Conservation (phyloP, 2,888 invertebrate species). For the Globia sparganii region DNA sequence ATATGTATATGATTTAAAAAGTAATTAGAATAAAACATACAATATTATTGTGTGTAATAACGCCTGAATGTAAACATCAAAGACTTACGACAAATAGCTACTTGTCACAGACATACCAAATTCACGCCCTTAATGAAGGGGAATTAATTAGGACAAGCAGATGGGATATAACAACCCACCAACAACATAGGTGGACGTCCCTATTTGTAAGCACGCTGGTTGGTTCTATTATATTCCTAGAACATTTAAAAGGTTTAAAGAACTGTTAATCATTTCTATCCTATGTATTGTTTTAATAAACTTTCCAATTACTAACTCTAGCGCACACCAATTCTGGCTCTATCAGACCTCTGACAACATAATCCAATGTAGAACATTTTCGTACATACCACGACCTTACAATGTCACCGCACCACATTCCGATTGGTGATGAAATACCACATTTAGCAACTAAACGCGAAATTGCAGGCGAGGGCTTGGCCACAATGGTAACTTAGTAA, state of each 20-base stretch:
- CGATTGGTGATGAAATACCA: slow-evolving; percentile 66
- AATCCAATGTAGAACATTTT: slow-evolving; percentile 32
- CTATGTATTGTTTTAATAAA: slow-evolving; percentile 10
- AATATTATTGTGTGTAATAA: neutral
- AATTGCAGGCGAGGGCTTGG: slow-evolving; percentile 61
- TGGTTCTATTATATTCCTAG: neutral
- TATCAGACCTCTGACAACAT: slow-evolving; percentile 45
- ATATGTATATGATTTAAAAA: neutral
- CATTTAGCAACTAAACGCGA: slow-evolving; percentile 68
- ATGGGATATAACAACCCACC: slow-evolving; percentile 6
- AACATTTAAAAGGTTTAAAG: slow-evolving; percentile 5
- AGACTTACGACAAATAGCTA: slow-evolving; percentile 26
- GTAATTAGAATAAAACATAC: neutral
- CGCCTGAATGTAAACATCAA: slow-evolving; percentile 20
- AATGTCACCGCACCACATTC: slow-evolving; percentile 68
- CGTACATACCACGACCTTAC: slow-evolving; percentile 49
- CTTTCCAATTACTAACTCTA: slow-evolving; percentile 23
- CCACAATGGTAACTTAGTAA: slow-evolving; percentile 53
- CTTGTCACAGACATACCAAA: slow-evolving; percentile 13
- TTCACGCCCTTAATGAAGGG: slow-evolving; percentile 24
- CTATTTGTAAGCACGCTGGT: neutral
- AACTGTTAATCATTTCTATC: neutral
- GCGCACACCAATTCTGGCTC: slow-evolving; percentile 40
- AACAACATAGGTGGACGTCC: slow-evolving; percentile 5
- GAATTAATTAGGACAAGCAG: slow-evolving; percentile 29